Base-by-base conservation (phyloP, 2,113 vertebrate species). In the Bucco capensis region DNA sequence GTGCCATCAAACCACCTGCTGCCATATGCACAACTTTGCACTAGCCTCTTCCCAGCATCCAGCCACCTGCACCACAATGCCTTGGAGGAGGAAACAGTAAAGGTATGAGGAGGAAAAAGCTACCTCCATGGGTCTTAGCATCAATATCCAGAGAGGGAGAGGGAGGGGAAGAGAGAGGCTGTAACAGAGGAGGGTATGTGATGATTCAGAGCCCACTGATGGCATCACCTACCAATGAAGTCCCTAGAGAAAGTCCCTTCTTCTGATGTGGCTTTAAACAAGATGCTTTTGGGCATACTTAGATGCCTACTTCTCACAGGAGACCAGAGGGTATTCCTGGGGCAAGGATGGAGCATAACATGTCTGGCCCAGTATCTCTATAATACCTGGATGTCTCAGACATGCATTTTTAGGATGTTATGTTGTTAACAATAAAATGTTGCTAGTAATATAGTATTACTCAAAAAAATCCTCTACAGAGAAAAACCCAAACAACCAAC, bases 11-110 rank as follows among this genome's bases (percentile, higher is more conserved):
- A 15, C 15, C 1, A 1, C 31, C 35, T 1, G 1, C 10, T 40
- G 47, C 21, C 53, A 40, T 0, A 1, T 2, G 3, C 13, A 22
- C 19, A 10, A 30, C 3, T 0, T 4, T 8, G 7, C 35, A 22
- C 27, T 4, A 9, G 30, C 35, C 35, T 5, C 22, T 27, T 42
- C 51, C 50, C 60, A 27, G 13, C 7, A 5, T 0, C 5, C 7
- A 27, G 27, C 16, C 51, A 65, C 24, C 31, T 50, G 53, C 58
- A 57, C 18, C n/a, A 5, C n/a, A 9, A 3, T 1, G 17, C 44
- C 40, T 18, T 15, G 51, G 37, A 58, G 56, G 19, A 60, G 9
- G 15, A 30, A 77, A 53, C 1, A 0, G 4, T 2, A 23, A 1
- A 25, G 21, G 25, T 5, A 19, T 0, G 1, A 66, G n/a, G 14